Conservation (phyloP, 2,113 vertebrate species). For the Charadrius vociferus region DNA sequence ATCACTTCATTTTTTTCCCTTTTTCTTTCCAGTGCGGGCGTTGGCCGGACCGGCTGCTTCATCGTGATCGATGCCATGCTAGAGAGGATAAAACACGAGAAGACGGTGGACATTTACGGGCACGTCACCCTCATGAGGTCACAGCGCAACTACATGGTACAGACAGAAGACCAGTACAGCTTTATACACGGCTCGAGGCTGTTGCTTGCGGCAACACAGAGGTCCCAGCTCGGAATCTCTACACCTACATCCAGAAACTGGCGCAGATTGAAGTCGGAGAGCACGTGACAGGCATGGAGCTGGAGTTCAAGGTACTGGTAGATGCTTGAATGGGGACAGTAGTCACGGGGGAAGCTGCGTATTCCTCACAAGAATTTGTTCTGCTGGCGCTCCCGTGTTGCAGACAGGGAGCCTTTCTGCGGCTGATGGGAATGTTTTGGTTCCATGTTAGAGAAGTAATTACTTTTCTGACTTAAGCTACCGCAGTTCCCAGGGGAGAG, state of each 20-base stretch:
- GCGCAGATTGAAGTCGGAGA: constrained; percentile 91
- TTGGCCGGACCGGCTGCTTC: constrained; percentile 95
- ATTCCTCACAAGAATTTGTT: not conserved
- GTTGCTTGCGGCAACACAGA: constrained; percentile 97
- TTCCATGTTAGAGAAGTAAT: not conserved
- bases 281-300: constrained; percentile 96
- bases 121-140: constrained; percentile 97
- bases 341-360: not conserved
- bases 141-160: constrained; percentile 98
- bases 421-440: not conserved
- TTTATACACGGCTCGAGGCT: constrained; percentile 97
- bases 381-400: fast-evolving
- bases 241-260: constrained; percentile 96
- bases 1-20: fast-evolving
- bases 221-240: constrained; percentile 92
- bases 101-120: constrained; percentile 96
- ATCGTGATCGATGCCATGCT: constrained; percentile 98
- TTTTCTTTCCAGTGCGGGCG: constrained; percentile 82
- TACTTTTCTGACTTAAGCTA: not conserved
- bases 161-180: constrained; percentile 99
- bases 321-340: fast-evolving
- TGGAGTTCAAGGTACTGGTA: constrained; percentile 92
- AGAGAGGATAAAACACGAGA: constrained; percentile 95
- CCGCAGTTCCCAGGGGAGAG: not conserved
- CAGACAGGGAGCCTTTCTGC: not conserved